Base-by-base conservation (phyloP, 1,140 invertebrate genomes). In the Acromyrmex charruanus region DNA sequence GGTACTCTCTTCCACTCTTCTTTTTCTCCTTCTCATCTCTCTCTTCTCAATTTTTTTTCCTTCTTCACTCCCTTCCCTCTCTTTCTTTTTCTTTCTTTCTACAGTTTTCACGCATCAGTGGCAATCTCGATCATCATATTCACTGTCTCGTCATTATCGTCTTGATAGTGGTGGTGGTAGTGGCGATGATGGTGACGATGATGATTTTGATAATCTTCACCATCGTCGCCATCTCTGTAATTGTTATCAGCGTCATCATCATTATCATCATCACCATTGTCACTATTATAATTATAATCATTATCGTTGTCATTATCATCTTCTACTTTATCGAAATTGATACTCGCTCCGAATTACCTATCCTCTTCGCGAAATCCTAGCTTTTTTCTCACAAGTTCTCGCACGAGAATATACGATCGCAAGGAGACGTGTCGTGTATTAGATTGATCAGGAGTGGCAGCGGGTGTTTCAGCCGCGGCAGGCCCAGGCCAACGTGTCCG, bases 391-490 rank as follows among this genome's bases (percentile, higher is more conserved):
- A 18, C 1, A 49, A 77, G 12, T 65, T 85, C 79, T 84, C 35
- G 35, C 81, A 68, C 74, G 69, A 63, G 49, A 58, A 59, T 84
- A 85, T 63, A 59, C 66, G 58, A 84, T 84, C 71, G 61, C 51
- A 53, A 31, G 58, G 66, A 65, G 21, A 72, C 58, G 74, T 77
- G 51, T 88, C 88, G 85, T 72, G 87, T 53, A 91, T 88, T 91
- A 91, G 91, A 93, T 91, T 92, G 90, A 93, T 94, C 92, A 93
- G 93, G 91, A 92, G 91, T 85, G 90, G 92, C 86, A 94, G 94
- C 91, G 93, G 94, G 93, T 94, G 93, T 94, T 94, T 94, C 94
- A 94, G 94, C 92, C 92, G 91, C 91, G 91, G 92, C 91, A 90
- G 92, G 92, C 91, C 75, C 86, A 59, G 91, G 93, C 85, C 93